phyloP scores from a whole-genome alignment of 2,888 invertebrate species.

The Brachyopa scutellaris region DNA sequence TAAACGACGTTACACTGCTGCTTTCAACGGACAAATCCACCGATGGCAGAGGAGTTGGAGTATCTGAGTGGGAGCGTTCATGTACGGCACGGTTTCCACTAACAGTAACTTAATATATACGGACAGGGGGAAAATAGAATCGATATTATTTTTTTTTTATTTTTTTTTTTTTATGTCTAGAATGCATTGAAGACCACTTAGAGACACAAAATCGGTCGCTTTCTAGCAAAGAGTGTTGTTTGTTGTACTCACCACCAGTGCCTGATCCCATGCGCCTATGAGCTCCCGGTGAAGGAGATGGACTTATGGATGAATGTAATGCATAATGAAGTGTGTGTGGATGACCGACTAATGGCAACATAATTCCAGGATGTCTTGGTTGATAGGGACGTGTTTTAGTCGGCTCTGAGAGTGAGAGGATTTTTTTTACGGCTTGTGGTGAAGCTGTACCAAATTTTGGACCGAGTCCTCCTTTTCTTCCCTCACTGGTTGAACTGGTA shows the following conservation, averaged over 20 bases:
- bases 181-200: too few species aligned
- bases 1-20: conserved; percentile 96
- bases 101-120: conserved; percentile 73
- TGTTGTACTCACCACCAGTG: conserved; percentile 78
- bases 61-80: conserved; percentile 94
- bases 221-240: background rate
- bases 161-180: background rate
- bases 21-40: conserved; percentile 97
- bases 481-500: conserved; percentile 93
- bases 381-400: conserved; percentile 94
- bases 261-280: conserved; percentile 85
- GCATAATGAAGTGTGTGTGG: conserved; percentile 76
- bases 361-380: conserved; percentile 86
- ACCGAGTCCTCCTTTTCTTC: conserved; percentile 83
- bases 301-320: conserved; percentile 75
- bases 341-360: conserved; percentile 85
- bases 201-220: too few species aligned
- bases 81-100: conserved; percentile 86
- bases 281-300: conserved; percentile 83
- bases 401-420: conserved; percentile 94
- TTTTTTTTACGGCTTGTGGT: conserved; percentile 97
- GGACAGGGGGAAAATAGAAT: conserved; percentile 57
- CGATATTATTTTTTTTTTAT: too few species aligned
- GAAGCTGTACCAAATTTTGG: conserved; percentile 92
- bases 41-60: conserved; percentile 90